These are phyloP conservation scores for Coregonus suidteri DNA, from an alignment of 2,797 vertebrate species.

Conservation along the genomic window DNA sequence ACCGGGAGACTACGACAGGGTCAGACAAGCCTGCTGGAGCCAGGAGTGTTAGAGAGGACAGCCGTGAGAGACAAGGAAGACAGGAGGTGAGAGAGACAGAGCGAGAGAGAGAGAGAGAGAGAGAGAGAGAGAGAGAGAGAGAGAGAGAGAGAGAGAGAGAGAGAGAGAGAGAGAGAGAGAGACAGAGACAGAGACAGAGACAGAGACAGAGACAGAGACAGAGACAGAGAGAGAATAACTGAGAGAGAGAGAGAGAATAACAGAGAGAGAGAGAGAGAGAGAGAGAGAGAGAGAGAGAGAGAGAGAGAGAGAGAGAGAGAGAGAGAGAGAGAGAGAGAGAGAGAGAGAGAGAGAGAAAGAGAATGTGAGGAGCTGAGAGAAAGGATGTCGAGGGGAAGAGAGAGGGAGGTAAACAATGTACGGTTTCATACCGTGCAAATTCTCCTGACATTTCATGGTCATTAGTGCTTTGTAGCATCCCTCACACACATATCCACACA, in stretches of 20 bases:
- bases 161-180: conserved; percentile 9
- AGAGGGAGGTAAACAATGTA: conserved; percentile 42
- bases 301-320: too few relatives aligned
- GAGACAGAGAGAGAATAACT: too few relatives aligned
- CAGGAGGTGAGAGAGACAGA: conserved; percentile 1
- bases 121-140: not conserved
- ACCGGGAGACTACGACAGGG: conserved; percentile 53
- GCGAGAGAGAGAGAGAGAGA: not conserved
- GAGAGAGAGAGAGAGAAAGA: conserved; percentile 24
- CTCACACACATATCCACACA: not conserved
- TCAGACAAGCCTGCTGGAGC: conserved; percentile 64
- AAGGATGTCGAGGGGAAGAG: not conserved
- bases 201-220: too few relatives aligned
- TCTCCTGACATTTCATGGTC: conserved; percentile 19
- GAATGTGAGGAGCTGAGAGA: too few relatives aligned
- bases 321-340: too few relatives aligned
- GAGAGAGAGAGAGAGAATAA: too few relatives aligned
- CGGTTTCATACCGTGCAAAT: conserved; percentile 56
- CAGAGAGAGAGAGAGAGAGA: too few relatives aligned
- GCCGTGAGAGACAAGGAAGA: conserved; percentile 24
- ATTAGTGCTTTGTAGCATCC: conserved; percentile 1
- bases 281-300: too few relatives aligned
- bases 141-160: not conserved
- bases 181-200: too few relatives aligned
- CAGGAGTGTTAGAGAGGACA: conserved; percentile 39